Conservation (phyloP, 2,888 invertebrate species). For the Harpalus rufipes region DNA sequence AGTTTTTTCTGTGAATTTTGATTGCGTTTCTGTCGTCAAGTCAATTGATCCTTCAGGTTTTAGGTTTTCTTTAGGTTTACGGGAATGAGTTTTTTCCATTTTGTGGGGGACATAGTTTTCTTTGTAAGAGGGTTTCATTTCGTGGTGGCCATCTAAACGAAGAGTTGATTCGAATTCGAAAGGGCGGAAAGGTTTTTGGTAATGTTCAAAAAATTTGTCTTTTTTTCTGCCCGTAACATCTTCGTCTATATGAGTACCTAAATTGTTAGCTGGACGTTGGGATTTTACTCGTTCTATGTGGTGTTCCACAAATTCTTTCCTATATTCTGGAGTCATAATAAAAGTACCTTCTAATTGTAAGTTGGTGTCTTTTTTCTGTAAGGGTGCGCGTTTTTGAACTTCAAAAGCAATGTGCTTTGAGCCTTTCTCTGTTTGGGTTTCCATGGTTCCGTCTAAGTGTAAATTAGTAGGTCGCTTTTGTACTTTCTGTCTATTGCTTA, state of each 20-base stretch:
- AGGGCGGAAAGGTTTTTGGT: constrained; percentile 72
- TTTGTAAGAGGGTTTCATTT: constrained; percentile 72
- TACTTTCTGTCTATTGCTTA: constrained; percentile 76
- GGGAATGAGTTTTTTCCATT: constrained; percentile 66
- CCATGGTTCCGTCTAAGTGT: constrained; percentile 75
- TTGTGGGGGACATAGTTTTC: constrained; percentile 72
- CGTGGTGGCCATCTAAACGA: constrained; percentile 36
- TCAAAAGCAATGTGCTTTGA: constrained; percentile 78
- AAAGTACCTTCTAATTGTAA: constrained; percentile 78
- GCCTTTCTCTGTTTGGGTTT: constrained; percentile 78
- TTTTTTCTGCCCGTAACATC: constrained; percentile 76
- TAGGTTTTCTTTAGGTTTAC: constrained; percentile 72
- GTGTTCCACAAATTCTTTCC: constrained; percentile 73
- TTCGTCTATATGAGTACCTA: constrained; percentile 75
- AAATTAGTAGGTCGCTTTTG: constrained; percentile 75
- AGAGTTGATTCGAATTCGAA: constrained; percentile 62
- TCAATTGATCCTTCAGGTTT: constrained; percentile 70
- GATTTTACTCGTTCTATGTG: constrained; percentile 71
- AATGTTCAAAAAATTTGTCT: constrained; percentile 75
- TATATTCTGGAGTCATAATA: constrained; percentile 77
- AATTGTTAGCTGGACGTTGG: constrained; percentile 73
- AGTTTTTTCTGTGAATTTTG: constrained; percentile 72
- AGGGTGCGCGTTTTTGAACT: constrained; percentile 76
- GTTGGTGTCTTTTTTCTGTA: constrained; percentile 76
- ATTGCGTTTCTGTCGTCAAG: constrained; percentile 70